Evolutionary conservation across 2,113 vertebrate genomes (phyloP), one percentile per base, ranked within the genome.

Genomic region (Plecturocebus donacophilus): DNA sequence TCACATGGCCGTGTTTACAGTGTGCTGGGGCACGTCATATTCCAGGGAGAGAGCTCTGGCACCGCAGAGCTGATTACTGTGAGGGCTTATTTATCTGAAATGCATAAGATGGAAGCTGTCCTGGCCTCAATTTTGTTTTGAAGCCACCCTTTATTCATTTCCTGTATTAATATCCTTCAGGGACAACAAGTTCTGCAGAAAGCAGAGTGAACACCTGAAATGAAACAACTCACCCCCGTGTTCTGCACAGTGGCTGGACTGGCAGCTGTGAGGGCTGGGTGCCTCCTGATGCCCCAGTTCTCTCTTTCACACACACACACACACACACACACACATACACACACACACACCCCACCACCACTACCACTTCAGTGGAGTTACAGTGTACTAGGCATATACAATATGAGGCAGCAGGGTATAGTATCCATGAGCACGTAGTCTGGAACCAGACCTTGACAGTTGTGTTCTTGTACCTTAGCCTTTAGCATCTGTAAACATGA

Each of bases 111-210:
- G 13, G 58, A 40, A 73, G 73, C 47, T 77, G 61, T 58, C 68
- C 64, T 90, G 68, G 21, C 92, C 85, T 92, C 87, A 35, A 1
- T 38, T 83, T 93, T 82, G 77, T 86, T 97, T 93, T 52, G 35
- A 97, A 86, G 64, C 6, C 13, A 21, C 0, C 94, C 64, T 64
- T 52, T n/a, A 92, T 52, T 95, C 52, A 84, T 92, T 90, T 96
- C 66, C 91, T 86, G 13, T 73, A 13, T 54, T 47, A 35, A 88
- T 80, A 84, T 66, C 66, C 54, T 97, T 88, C 68, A 68, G 16
- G 42, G 80, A 86, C n/a, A 84, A 40, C 14, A 79, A 45, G 47
- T 87, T 95, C 86, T 93, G 9, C 56, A 80, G 66, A 96, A 66
- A 91, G 52, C 68, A 71, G 61, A 91, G 47, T 66, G 27, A 68